Percentiles rank a stretch among this genome's conserved stretches.
Evolutionary conservation across 2,888 invertebrate genomes (phyloP).

Genomic region (Dolomedes plantarius): DNA sequence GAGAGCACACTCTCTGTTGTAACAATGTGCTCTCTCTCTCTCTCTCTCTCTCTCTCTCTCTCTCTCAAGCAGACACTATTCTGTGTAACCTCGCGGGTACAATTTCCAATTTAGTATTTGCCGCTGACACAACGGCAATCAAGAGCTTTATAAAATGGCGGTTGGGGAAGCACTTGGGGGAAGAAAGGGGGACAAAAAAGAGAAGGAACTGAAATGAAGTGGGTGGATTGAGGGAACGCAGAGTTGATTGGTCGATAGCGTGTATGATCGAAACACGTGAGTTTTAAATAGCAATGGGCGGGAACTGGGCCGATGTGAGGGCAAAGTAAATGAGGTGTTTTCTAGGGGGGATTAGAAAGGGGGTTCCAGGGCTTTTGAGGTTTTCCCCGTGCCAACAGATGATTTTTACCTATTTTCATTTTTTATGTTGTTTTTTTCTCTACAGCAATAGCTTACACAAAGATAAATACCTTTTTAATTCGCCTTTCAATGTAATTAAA

Average conservation of each 20-base stretch:
- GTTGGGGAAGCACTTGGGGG: not conserved
- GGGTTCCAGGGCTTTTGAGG: too few species aligned
- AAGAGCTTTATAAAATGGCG: not conserved
- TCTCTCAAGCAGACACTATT: not conserved
- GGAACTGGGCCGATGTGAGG: not conserved
- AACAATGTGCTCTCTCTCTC: not conserved
- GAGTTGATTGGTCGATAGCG: constrained; percentile 14
- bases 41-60: not conserved
- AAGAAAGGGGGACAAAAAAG: not conserved
- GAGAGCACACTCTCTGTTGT: not conserved
- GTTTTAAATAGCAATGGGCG: constrained; percentile 4
- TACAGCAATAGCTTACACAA: too few species aligned
- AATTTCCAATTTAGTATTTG: constrained; percentile 8
- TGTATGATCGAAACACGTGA: constrained; percentile 9
- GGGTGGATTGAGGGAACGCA: not conserved
- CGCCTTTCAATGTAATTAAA: too few species aligned
- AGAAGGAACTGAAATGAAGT: constrained; percentile 1
- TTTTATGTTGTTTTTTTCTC: too few species aligned
- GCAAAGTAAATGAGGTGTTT: constrained; percentile 6
- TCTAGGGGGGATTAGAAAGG: not conserved
- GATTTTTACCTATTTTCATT: too few species aligned
- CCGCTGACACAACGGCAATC: constrained; percentile 12
- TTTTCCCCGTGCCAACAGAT: too few species aligned
- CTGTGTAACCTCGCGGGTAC: not conserved
- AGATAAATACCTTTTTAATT: too few species aligned